Evolutionary conservation across 2,797 vertebrate genomes (phyloP).

Genomic region (Typhlichthys eigenmanni): DNA sequence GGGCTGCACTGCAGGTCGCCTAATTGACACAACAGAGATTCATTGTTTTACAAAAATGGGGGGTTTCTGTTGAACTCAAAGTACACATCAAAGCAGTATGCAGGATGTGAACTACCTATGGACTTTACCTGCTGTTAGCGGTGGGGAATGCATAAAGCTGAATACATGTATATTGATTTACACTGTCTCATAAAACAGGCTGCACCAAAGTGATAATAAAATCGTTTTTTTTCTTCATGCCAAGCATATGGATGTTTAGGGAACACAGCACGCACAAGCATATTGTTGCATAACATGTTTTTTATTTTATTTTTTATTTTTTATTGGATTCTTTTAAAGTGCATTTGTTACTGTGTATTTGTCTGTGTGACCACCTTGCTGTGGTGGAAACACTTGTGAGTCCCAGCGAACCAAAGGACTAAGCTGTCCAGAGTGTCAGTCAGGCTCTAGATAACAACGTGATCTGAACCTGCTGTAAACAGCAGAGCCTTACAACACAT

Average conservation of each 20-base stretch:
- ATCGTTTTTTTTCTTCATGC: conserved; percentile 36
- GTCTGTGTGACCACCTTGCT: neutral
- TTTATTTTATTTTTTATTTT: conserved; percentile 12
- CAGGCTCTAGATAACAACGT: neutral
- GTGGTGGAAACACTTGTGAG: conserved; percentile 21
- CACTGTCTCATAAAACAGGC: conserved; percentile 35
- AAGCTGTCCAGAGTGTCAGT: conserved; percentile 8
- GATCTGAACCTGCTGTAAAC: no score
- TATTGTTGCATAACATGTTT: conserved; percentile 35
- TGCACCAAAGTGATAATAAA: conserved; percentile 40
- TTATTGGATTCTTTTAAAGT: conserved; percentile 28
- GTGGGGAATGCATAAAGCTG: conserved; percentile 34
- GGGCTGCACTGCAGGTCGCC: conserved; percentile 37
- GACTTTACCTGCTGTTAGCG: conserved; percentile 17
- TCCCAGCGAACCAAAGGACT: conserved; percentile 10
- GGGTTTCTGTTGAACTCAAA: conserved; percentile 42
- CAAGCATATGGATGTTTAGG: conserved; percentile 49
- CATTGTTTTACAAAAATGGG: conserved; percentile 47
- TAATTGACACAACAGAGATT: conserved; percentile 41
- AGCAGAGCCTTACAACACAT: no score
- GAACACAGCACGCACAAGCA: conserved; percentile 29
- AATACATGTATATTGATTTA: no score
- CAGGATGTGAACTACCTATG: conserved; percentile 21
- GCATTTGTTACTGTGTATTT: conserved; percentile 19
- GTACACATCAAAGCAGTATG: conserved; percentile 40